phyloP scores from a whole-genome alignment of 2,113 vertebrate species.

The Ceyx margarethae region DNA sequence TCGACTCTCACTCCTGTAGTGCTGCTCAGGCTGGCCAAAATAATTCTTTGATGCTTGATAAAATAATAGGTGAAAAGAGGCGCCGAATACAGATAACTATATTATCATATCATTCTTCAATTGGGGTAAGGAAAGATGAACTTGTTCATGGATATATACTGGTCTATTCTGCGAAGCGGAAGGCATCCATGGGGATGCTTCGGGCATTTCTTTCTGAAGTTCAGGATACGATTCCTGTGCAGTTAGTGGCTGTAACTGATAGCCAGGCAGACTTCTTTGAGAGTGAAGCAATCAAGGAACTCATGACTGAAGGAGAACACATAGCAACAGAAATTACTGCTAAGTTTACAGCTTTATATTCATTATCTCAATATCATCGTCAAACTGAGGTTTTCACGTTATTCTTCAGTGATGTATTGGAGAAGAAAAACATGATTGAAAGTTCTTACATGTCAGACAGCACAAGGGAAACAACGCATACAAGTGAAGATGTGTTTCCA shows the following conservation, averaged over 20 bases:
- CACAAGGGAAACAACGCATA: conserved; percentile 84
- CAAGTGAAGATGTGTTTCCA: conserved; percentile 88
- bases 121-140: conserved; percentile 95
- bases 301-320: conserved; percentile 98
- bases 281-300: conserved; percentile 95
- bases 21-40: conserved; percentile 93
- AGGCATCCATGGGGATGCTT: conserved; percentile 97
- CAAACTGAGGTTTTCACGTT: conserved; percentile 96
- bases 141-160: conserved; percentile 98
- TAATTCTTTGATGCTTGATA: conserved; percentile 95
- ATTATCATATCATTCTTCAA: conserved; percentile 96
- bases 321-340: conserved; percentile 97
- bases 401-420: conserved; percentile 95
- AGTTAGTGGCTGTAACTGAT: conserved; percentile 97
- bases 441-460: conserved; percentile 91
- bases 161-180: conserved; percentile 95
- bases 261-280: conserved; percentile 99
- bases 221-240: conserved; percentile 96
- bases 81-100: conserved; percentile 94
- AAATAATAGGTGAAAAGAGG: conserved; percentile 94
- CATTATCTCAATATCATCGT: conserved; percentile 94
- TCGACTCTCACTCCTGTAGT: conserved; percentile 95
- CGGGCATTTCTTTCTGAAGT: conserved; percentile 96
- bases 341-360: conserved; percentile 97
- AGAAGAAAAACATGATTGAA: conserved; percentile 94